Percentiles rank a stretch among this genome's conserved stretches.
These are phyloP conservation scores for Turnix velox DNA, from an alignment of 2,113 vertebrate genomes.

Conservation along the genomic window DNA sequence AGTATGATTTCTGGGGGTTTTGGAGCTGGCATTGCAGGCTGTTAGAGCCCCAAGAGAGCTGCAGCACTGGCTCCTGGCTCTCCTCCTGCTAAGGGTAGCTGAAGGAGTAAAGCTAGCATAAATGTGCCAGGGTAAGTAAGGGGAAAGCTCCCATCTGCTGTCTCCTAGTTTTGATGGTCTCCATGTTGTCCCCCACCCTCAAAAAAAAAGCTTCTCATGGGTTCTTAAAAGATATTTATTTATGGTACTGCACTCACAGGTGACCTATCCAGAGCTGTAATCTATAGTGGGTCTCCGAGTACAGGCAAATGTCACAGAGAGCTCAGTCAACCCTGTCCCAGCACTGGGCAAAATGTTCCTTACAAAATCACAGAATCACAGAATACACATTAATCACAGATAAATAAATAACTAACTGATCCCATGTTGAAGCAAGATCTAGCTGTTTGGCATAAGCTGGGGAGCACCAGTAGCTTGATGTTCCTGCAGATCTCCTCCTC, in stretches of 20 bases:
- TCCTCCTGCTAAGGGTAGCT: neutral
- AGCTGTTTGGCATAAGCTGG: neutral
- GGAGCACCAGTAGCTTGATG: neutral
- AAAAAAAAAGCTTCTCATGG: neutral
- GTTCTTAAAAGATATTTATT: neutral
- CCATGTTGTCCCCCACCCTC: neutral
- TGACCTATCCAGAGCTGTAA: neutral
- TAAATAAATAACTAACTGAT: too few species aligned
- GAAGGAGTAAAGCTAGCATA: neutral
- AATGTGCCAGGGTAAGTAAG: neutral
- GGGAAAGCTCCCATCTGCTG: neutral
- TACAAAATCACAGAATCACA: too few species aligned
- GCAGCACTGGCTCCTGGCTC: neutral
- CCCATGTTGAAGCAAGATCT: neutral
- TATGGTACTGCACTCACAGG: neutral
- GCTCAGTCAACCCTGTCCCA: neutral
- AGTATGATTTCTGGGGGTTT: fast-evolving
- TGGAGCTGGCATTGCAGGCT: neutral
- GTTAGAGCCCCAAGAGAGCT: neutral
- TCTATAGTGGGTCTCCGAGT: neutral
- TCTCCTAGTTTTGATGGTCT: neutral
- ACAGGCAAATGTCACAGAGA: neutral
- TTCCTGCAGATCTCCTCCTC: neutral
- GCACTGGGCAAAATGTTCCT: neutral
- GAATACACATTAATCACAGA: too few species aligned